A percentile compares a stretch with the other conserved stretches of the same genome.
phyloP scores from a whole-genome alignment of 2,797 vertebrate species.

The Petrocephalus sullivani region DNA sequence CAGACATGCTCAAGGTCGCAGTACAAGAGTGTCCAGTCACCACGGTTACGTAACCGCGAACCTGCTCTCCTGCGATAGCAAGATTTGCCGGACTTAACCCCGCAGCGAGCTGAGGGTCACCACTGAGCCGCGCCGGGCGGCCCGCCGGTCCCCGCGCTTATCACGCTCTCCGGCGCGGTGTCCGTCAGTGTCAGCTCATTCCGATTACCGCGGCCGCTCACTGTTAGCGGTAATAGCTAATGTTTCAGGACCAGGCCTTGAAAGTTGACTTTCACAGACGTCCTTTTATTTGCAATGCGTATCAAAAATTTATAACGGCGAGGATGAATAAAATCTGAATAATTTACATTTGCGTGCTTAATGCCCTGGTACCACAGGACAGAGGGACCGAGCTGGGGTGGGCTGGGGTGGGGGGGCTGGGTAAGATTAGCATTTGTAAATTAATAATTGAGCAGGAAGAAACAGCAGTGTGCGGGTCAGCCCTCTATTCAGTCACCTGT shows the following conservation, averaged over 20 bases:
- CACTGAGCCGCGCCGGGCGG: slow-evolving; percentile 39
- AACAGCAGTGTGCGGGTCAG: slow-evolving; percentile 23
- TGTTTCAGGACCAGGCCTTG: background rate
- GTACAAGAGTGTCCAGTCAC: slow-evolving; percentile 38
- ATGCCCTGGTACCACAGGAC: slow-evolving; percentile 21
- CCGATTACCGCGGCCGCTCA: slow-evolving; percentile 8
- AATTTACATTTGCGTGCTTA: slow-evolving; percentile 30
- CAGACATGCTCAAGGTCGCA: slow-evolving; percentile 40
- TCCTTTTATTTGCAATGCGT: slow-evolving; percentile 14
- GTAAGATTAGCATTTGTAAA: slow-evolving; percentile 30
- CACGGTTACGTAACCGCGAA: slow-evolving; percentile 48
- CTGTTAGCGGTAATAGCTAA: background rate
- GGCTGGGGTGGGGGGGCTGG: background rate
- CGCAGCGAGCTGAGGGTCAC: slow-evolving; percentile 41
- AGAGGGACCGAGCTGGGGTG: background rate
- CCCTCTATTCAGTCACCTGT: slow-evolving; percentile 27
- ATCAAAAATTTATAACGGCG: slow-evolving; percentile 16
- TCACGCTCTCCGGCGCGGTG: slow-evolving; percentile 25
- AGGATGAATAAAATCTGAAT: slow-evolving; percentile 30
- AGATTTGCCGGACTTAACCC: slow-evolving; percentile 51
- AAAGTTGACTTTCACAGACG: slow-evolving; percentile 14
- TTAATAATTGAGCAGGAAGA: slow-evolving; percentile 41
- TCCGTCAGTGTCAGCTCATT: slow-evolving; percentile 12
- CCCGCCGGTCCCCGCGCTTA: slow-evolving; percentile 36
- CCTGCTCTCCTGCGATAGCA: slow-evolving; percentile 57